Base-by-base conservation (phyloP, 2,888 invertebrate species). In the Meteorus colon region DNA sequence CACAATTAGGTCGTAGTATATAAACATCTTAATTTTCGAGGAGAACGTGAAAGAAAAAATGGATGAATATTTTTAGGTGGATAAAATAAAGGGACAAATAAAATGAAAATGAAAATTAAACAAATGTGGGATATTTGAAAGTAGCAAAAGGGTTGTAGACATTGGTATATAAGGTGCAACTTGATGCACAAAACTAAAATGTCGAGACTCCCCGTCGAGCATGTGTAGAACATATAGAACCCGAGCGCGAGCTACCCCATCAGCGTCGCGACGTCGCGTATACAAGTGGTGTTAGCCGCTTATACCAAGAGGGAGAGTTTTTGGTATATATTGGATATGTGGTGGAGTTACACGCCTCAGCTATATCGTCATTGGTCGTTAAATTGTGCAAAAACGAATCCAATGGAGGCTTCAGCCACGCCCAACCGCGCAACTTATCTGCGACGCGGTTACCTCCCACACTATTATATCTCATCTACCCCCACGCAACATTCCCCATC, bases 311-410 rank as follows among this genome's bases (percentile, higher is more conserved):
- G 63, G 63, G 63, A 63, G 63, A 63, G 31, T 63, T 63, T 19
- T 55, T 19, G 55, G 55, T 55, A 19, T 19, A 55, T 16, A n/a
- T 16, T 12, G n/a, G n/a, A 48, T 55, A 55, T 55, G 19, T 19
- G 55, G 31, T 63, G 34, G 14, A 34, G 67, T 67, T 12, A 66
- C 48, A 67, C 74, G 74, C 74, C 74, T 74, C 14, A 51, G 74
- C 55, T 55, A 55, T 55, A 41, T 27, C 29, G 59, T 29, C 41
- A 74, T 74, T 74, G 74, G 74, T 74, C 37, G 41, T 29, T 16
- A 66, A 27, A 74, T 60, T 60, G 67, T 41, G 59, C 60, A 74
- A 74, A 74, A 74, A 73, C 74, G 74, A 74, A 74, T 74, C 19
- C 37, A 59, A 34, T 63, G 34, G 63, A 31, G 14, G 31, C 31